Evolutionary conservation across 2,888 invertebrate species (phyloP).

Genomic region (Dilophus febrilis): DNA sequence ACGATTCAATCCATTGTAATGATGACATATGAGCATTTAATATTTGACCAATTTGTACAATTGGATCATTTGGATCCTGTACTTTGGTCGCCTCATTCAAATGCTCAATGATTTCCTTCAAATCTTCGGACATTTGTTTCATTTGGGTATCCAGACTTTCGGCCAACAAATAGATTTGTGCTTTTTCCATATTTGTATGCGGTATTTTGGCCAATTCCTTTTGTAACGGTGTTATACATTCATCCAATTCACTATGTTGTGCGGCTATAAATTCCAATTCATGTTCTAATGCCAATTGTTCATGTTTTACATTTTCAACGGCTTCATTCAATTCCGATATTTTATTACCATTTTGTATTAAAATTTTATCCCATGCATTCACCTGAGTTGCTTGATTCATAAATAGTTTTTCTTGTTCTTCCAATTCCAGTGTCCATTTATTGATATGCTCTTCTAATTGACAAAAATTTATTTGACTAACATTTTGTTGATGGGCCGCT

Average conservation of each 20-base stretch:
- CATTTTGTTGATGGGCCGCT: constrained; percentile 26
- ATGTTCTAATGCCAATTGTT: constrained; percentile 78
- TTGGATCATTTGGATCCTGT: constrained; percentile 72
- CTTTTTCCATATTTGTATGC: constrained; percentile 71
- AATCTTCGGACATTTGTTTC: constrained; percentile 85
- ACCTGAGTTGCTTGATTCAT: constrained; percentile 88
- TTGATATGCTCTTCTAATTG: constrained; percentile 84
- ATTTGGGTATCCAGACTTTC: constrained; percentile 84
- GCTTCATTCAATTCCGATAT: constrained; percentile 73
- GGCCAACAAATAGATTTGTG: constrained; percentile 78
- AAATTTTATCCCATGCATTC: constrained; percentile 85
- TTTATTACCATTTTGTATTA: constrained; percentile 85
- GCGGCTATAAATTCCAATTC: constrained; percentile 85
- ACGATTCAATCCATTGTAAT: constrained; percentile 84
- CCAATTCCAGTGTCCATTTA: constrained; percentile 84
- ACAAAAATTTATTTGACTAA: constrained; percentile 52
- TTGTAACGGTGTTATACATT: constrained; percentile 70
- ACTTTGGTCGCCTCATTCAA: constrained; percentile 74
- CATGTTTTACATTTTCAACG: constrained; percentile 73
- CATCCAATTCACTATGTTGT: constrained; percentile 85
- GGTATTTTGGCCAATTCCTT: constrained; percentile 51
- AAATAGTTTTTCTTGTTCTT: constrained; percentile 84
- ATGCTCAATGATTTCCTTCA: constrained; percentile 89
- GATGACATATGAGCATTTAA: constrained; percentile 94
- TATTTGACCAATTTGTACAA: constrained; percentile 83